Evolutionary conservation across 2,113 vertebrate species (phyloP), one percentile per base, ranked within the genome.

Genomic region (Chlamydotis undulata): DNA sequence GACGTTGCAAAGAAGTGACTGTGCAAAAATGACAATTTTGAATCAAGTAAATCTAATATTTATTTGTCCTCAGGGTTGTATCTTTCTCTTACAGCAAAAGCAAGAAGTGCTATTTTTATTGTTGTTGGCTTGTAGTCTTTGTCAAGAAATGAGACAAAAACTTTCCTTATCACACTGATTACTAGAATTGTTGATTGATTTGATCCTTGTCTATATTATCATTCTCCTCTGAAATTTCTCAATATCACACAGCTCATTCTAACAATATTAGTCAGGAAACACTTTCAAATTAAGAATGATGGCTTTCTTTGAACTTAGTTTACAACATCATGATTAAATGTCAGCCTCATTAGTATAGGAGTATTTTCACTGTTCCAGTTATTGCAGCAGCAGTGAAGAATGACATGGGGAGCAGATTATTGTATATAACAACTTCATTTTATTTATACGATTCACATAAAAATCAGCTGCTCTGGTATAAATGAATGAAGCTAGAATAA

Each of bases 251-350:
- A 84, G 24, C 23, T 90, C 29, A 55, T 63, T 83, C 77, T 50
- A 49, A 11, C 4, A 88, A 74, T 74, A 77, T 24, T 57, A 78
- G 7, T 83, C 49, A 85, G 14, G 31, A 85, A 94, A 65, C 13
- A 63, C 9, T 41, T 87, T 23, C n/a, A 95, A 94, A 90, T 91
- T 74, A 77, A 83, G 39, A 90, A 74, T 7, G 2, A 93, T 86
- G 25, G 4, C 0, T 77, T 86, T 83, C 73, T 95, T 80, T 70
- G 10, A 81, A 80, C 33, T 90, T 63, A 59, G 25, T 92, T 94
- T 94, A 70, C 67, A 91, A 25, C 14, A 63, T 12, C 15, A 50
- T 80, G 78, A 79, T 95, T 92, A 93, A 90, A 96, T 94, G 87
- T 89, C 90, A 94, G 41, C 25, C 49, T 95, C 84, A 86, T 95